Conservation (phyloP, 1,140 invertebrate genomes). For the Atta colombica region DNA sequence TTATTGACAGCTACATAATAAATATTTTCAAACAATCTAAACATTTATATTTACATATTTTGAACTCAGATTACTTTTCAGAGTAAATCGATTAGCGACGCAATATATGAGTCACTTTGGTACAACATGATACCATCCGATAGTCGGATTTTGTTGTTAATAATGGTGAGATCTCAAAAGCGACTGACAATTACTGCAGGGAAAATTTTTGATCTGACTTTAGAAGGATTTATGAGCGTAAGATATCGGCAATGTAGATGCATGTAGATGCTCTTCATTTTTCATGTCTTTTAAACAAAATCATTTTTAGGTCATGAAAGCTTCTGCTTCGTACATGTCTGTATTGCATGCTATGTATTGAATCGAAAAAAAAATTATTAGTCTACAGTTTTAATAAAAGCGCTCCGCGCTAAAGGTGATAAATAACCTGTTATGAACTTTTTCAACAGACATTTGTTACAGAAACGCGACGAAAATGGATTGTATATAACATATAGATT, state of each 20-base stretch:
- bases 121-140: slow-evolving; percentile 49
- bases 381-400: background rate
- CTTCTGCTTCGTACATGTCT: slow-evolving; percentile 58
- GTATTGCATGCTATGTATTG: slow-evolving; percentile 48
- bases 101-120: slow-evolving; percentile 48
- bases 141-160: slow-evolving; percentile 46
- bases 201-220: slow-evolving; percentile 61
- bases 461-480: background rate
- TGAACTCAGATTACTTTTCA: slow-evolving; percentile 20
- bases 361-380: background rate
- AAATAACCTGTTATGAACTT: background rate
- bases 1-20: background rate
- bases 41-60: background rate
- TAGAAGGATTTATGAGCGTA: slow-evolving; percentile 63
- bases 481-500: background rate
- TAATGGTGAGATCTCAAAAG: slow-evolving; percentile 66
- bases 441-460: slow-evolving; percentile 4
- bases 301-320: slow-evolving; percentile 49
- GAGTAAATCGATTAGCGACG: slow-evolving; percentile 42
- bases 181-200: slow-evolving; percentile 59
- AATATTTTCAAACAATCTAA: background rate
- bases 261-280: too few relatives aligned
- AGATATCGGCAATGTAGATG: background rate
- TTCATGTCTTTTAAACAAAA: background rate
- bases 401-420: background rate